Conservation (phyloP, 2,797 vertebrate genomes). For the Betta splendens region DNA sequence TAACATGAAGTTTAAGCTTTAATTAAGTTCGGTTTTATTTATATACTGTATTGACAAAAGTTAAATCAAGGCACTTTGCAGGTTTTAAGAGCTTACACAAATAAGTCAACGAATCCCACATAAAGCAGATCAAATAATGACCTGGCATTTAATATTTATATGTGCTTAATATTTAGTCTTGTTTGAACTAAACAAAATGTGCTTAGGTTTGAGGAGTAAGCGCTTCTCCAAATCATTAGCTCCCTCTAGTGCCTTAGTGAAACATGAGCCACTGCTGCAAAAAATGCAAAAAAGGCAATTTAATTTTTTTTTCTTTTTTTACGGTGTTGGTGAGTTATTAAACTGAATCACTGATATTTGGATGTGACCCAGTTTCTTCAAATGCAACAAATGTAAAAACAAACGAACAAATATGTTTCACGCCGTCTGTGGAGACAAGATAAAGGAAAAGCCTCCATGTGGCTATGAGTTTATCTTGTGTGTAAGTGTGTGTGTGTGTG, state of each 20-base stretch:
- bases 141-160: not conserved
- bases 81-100: no score
- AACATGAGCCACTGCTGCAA: no score
- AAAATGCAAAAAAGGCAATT: no score
- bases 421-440: slow-evolving; percentile 13
- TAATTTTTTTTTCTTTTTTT: no score
- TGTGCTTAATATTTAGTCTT: no score
- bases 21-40: no score
- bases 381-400: slow-evolving; percentile 2
- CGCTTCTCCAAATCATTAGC: not conserved
- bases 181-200: not conserved
- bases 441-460: not conserved
- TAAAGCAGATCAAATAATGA: not conserved
- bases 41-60: no score
- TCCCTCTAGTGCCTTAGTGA: slow-evolving; percentile 31
- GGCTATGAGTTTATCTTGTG: slow-evolving; percentile 25
- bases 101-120: not conserved
- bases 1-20: no score
- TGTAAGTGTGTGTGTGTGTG: no score
- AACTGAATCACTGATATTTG: not conserved
- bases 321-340: no score
- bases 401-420: not conserved
- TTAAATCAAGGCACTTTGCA: no score
- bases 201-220: not conserved
- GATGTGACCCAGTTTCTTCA: not conserved